Base-by-base conservation (phyloP, 2,113 vertebrate species). In the Pseudolaguvia tuberculata region DNA sequence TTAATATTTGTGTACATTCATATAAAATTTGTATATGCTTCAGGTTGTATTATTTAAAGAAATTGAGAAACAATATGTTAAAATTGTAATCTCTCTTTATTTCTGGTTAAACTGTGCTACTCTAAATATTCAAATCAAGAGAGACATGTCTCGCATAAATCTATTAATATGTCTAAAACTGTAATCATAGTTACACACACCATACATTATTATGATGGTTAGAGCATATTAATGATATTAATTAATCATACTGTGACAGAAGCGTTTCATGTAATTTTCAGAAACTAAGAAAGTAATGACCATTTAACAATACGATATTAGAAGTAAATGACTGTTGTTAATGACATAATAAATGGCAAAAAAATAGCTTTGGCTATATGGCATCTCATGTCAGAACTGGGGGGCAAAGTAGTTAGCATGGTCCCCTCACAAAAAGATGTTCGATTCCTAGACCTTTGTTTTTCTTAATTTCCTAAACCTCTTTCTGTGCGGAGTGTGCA, bases 331-430 rank as follows among this genome's bases (percentile, higher is more conserved):
- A 21, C 12, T 5, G 21, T 39, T 62, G 20, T n/a, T 11, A n/a
- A 39, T n/a, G 11, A 35, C 20, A 35, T 61, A 51, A 51, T 51
- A 8, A 51, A 42, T 42, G 39, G 18, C 1, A 10, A 35, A 59
- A 11, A 57, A 57, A 63, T 72, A 67, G 61, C 65, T 82, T 76
- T 72, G 27, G 18, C 71, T 58, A 73, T 55, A 59, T 85, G 69
- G 84, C 56, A 74, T 84, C 77, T 79, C 80, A 80, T 67, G 77
- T 65, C 66, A 53, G 47, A 21, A 57, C 73, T 79, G 62, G n/a
- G n/a, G n/a, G n/a, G n/a, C n/a, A n/a, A n/a, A n/a, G n/a, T n/a
- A n/a, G n/a, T n/a, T n/a, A n/a, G n/a, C n/a, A n/a, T n/a, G n/a
- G n/a, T n/a, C n/a, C n/a, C n/a, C n/a, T n/a, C n/a, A n/a, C n/a